phyloP scores from a whole-genome alignment of 2,113 vertebrate species.

The Triplophysa rosa region DNA sequence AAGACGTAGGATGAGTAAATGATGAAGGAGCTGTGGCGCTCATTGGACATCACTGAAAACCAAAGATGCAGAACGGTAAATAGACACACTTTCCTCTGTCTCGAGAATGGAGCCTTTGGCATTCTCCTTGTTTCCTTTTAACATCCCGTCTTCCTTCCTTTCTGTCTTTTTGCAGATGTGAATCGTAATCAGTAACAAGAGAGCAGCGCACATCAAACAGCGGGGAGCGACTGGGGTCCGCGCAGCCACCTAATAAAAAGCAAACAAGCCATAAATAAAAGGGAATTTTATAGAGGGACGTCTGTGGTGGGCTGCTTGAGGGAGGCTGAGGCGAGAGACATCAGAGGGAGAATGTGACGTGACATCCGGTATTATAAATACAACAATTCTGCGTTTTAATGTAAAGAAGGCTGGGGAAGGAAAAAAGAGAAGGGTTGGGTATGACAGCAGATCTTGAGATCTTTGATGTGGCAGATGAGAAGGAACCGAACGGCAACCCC shows the following conservation, averaged over 20 bases:
- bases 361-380: conserved; percentile 71
- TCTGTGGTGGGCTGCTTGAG: conserved; percentile 62
- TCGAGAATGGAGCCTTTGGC: background rate
- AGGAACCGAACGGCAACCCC: conserved; percentile 25
- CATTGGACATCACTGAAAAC: background rate
- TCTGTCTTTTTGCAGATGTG: conserved; percentile 56
- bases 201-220: conserved; percentile 74
- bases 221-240: conserved; percentile 67
- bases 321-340: conserved; percentile 42
- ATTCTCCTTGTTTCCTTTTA: conserved; percentile 34
- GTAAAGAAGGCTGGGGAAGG: conserved; percentile 69
- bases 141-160: conserved; percentile 21
- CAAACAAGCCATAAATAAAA: conserved; percentile 80
- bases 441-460: conserved; percentile 74
- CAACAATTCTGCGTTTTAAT: conserved; percentile 71
- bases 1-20: no score
- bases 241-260: conserved; percentile 75
- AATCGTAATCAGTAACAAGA: conserved; percentile 74
- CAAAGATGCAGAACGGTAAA: background rate
- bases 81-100: background rate
- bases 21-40: no score
- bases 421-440: conserved; percentile 16
- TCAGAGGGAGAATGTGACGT: conserved; percentile 63
- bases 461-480: conserved; percentile 79
- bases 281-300: conserved; percentile 78